These are phyloP conservation scores for Aphaenogaster floridana DNA, from an alignment of 1,140 invertebrate species.

Conservation along the genomic window DNA sequence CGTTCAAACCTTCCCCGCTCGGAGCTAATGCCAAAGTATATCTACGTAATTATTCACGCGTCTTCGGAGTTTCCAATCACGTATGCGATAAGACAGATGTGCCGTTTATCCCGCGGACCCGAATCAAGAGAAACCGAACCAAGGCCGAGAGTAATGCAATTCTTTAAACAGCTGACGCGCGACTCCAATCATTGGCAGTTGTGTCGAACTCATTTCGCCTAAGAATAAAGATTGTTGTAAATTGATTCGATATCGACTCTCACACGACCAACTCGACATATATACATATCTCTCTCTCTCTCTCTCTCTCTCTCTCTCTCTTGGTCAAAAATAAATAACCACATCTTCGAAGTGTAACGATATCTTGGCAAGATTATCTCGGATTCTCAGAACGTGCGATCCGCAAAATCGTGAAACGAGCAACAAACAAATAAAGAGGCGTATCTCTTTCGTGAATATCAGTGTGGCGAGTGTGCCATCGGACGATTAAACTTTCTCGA, in stretches of 20 bases:
- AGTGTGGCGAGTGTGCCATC: not conserved
- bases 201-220: slow-evolving; percentile 36
- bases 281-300: too few species aligned
- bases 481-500: slow-evolving; percentile 5
- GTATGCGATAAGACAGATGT: slow-evolving; percentile 58
- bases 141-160: slow-evolving; percentile 27
- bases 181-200: slow-evolving; percentile 38
- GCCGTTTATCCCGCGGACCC: slow-evolving; percentile 43
- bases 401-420: not conserved
- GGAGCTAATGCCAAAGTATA: slow-evolving; percentile 33
- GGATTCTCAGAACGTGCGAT: not conserved
- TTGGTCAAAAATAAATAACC: slow-evolving; percentile 26
- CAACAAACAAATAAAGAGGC: not conserved
- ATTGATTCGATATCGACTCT: slow-evolving; percentile 41
- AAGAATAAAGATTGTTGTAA: slow-evolving; percentile 41
- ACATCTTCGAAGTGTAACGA: not conserved
- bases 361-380: slow-evolving; percentile 20
- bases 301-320: not conserved
- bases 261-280: not conserved
- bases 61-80: slow-evolving; percentile 66
- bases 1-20: not conserved
- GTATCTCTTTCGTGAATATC: not conserved
- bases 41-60: slow-evolving; percentile 52
- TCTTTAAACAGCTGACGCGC: slow-evolving; percentile 47
- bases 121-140: slow-evolving; percentile 37